Evolutionary conservation across 2,113 vertebrate species (phyloP).

Genomic region (Xerus inauris): DNA sequence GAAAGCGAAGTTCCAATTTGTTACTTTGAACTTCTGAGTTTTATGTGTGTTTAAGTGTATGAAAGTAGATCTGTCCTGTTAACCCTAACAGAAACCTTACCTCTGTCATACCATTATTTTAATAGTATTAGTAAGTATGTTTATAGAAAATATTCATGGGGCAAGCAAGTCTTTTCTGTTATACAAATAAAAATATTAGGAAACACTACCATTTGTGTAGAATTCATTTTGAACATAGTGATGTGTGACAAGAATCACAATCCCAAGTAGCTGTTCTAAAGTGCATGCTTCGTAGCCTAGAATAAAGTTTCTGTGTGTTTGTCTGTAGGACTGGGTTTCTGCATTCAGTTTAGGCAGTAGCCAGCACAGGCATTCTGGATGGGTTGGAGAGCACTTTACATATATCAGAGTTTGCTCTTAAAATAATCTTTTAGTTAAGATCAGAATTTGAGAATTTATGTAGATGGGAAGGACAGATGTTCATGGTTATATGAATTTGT

Average conservation of each 20-base stretch:
- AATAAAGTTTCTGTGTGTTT: constrained; percentile 60
- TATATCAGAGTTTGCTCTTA: constrained; percentile 64
- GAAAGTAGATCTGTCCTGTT: constrained; percentile 73
- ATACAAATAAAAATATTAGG: constrained; percentile 39
- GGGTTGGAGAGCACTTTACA: constrained; percentile 61
- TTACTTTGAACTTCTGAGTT: constrained; percentile 54
- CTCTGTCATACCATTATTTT: constrained; percentile 73
- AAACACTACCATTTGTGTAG: constrained; percentile 26
- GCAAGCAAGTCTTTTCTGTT: constrained; percentile 78
- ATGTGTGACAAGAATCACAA: constrained; percentile 69
- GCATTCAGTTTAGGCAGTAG: constrained; percentile 64
- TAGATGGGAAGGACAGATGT: constrained; percentile 61
- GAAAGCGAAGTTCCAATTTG: constrained; percentile 71
- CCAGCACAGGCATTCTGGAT: constrained; percentile 59
- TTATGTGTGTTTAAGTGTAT: constrained; percentile 68
- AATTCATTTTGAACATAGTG: constrained; percentile 65
- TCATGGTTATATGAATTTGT: constrained; percentile 75
- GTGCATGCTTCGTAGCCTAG: constrained; percentile 78
- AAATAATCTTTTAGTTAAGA: constrained; percentile 66
- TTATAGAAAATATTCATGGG: constrained; percentile 75
- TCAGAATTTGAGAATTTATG: constrained; percentile 55
- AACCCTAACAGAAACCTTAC: constrained; percentile 68
- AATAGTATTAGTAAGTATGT: constrained; percentile 74
- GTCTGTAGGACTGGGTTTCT: constrained; percentile 68
- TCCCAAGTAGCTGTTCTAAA: constrained; percentile 70